phyloP scores from a whole-genome alignment of 2,888 invertebrate genomes.

The Machimus rusticus region DNA sequence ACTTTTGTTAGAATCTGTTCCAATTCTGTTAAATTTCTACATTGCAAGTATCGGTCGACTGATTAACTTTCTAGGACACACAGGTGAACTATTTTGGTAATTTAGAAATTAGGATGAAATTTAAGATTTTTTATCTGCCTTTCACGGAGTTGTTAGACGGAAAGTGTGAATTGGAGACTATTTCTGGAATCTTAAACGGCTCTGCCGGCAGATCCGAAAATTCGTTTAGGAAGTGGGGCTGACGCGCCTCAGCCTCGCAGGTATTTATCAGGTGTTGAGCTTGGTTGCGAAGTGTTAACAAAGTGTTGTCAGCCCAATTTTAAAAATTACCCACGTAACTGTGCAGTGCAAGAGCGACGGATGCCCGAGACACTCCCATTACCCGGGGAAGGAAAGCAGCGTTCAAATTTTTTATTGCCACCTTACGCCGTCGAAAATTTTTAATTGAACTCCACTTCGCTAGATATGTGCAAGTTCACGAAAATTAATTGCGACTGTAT shows the following conservation, averaged over 20 bases:
- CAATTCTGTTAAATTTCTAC: too few relatives aligned
- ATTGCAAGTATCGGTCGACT: too few relatives aligned
- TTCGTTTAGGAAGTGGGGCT: not conserved
- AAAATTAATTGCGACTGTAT: not conserved
- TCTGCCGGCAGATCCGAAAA: not conserved
- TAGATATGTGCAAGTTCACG: slow-evolving; percentile 5
- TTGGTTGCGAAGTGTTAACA: not conserved
- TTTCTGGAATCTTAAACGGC: not conserved
- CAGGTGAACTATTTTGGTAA: too few relatives aligned
- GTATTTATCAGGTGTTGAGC: not conserved
- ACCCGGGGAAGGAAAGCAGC: not conserved
- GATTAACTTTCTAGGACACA: too few relatives aligned
- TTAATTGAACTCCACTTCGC: not conserved
- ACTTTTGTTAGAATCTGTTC: too few relatives aligned
- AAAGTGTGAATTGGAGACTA: too few relatives aligned
- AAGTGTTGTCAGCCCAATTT: not conserved
- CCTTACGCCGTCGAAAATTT: not conserved
- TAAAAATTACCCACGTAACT: not conserved
- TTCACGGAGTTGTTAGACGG: too few relatives aligned
- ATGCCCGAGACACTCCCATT: not conserved
- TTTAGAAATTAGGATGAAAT: too few relatives aligned
- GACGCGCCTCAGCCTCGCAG: not conserved
- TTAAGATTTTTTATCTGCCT: too few relatives aligned
- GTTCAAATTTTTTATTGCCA: not conserved
- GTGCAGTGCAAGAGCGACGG: not conserved